Base-by-base conservation (phyloP, 2,888 invertebrate genomes). In the Acanthosepion esculentum region DNA sequence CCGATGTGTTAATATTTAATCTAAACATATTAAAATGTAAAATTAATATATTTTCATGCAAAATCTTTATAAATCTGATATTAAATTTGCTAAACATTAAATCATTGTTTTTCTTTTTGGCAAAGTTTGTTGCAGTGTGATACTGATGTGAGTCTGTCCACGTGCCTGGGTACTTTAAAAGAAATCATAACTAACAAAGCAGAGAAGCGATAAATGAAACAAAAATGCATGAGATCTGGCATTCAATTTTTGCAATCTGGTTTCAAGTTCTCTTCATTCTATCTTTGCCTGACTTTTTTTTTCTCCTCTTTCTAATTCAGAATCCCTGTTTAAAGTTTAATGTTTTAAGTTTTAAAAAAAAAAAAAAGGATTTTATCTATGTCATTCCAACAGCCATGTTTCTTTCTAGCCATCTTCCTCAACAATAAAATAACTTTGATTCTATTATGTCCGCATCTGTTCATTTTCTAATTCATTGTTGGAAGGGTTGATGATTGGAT, bases 381-480 rank as follows among this genome's bases (percentile, higher is more conserved):
- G 18, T 48, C 50, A 53, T 26, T 6, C 53, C 29, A n/a, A 53
- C 53, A 29, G 26, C 18, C 53, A 29, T 29, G 1, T 93, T n/a
- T 50, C 23, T n/a, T 48, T 48, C 29, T 23, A 29, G 8, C 93
- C 29, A 5, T 53, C 48, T 48, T 48, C 53, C 50, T 18, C 6
- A 50, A 53, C n/a, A n/a, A 20, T 93, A 5, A 23, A 93, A 93
- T 78, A 78, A 78, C 12, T n/a, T n/a, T 23, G 29, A 33, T 26
- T 53, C n/a, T 53, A 93, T n/a, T 93, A 93, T 48, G 93, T 93
- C 48, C 53, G 93, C 41, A n/a, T n/a, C 53, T n/a, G 48, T 23
- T 93, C 93, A n/a, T 29, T 48, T 93, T 93, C 93, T 50, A 93
- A 93, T 93, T 93, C 93, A 29, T 93, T 93, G 29, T 41, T 50